Evolutionary conservation across 2,797 vertebrate genomes (phyloP).

Genomic region (Neosilurus hyrtlii): DNA sequence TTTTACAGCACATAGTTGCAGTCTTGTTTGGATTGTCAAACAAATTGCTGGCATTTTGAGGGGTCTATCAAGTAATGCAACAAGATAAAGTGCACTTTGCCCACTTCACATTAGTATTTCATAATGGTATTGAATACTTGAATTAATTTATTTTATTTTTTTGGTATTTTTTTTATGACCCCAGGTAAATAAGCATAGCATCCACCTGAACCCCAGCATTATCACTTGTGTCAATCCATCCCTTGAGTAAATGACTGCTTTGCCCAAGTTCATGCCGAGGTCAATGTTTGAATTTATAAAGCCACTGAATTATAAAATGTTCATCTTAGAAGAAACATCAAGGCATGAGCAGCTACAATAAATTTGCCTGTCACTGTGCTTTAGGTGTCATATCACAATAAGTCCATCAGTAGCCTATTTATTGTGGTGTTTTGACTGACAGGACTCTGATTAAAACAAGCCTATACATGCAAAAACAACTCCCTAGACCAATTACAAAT

Average conservation of each 20-base stretch:
- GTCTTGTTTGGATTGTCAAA: neutral
- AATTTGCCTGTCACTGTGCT: conserved; percentile 13
- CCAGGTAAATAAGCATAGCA: neutral
- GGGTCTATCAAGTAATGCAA: too few relatives aligned
- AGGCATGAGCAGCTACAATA: conserved; percentile 8
- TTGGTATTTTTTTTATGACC: neutral
- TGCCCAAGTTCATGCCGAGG: neutral
- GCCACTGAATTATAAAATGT: neutral
- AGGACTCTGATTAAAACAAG: conserved; percentile 56
- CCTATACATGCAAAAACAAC: conserved; percentile 53
- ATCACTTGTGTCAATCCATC: neutral
- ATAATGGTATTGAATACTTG: neutral
- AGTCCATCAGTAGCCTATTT: conserved; percentile 43
- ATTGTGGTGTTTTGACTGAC: conserved; percentile 54
- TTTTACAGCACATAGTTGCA: neutral
- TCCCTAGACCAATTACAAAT: conserved; percentile 55
- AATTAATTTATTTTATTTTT: neutral
- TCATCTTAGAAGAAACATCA: neutral
- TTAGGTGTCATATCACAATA: conserved; percentile 41
- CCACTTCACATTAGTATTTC: neutral
- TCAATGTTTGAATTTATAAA: neutral
- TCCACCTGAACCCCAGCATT: too few relatives aligned
- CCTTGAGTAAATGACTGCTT: neutral
- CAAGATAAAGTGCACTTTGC: too few relatives aligned
- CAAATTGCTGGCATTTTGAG: too few relatives aligned